phyloP scores from a whole-genome alignment of 1,140 invertebrate genomes.

The Wasmannia auropunctata region DNA sequence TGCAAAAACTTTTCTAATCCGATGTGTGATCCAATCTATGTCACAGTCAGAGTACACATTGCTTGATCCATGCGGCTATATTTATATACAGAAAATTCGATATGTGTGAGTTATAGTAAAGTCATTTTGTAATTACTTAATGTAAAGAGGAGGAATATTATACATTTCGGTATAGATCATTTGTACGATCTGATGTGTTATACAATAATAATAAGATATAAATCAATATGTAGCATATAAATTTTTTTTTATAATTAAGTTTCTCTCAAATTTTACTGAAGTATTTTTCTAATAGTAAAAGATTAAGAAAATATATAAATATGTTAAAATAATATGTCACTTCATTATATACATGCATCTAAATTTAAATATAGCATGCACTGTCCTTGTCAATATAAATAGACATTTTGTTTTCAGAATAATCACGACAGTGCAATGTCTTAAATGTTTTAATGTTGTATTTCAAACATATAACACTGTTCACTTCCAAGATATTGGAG shows the following conservation, averaged over 20 bases:
- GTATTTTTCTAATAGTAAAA: neutral
- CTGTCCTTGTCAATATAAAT: neutral
- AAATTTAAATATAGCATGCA: neutral
- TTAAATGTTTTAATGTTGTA: neutral
- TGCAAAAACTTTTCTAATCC: constrained; percentile 21
- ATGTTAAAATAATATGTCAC: neutral
- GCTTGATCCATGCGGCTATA: neutral
- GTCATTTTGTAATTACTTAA: neutral
- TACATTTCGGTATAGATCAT: neutral
- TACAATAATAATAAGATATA: neutral
- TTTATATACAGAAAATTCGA: constrained; percentile 3
- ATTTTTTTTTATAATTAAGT: neutral
- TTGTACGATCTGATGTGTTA: neutral
- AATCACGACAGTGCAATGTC: neutral
- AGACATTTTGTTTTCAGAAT: neutral
- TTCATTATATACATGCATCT: neutral
- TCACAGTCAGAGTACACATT: neutral
- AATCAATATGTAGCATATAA: neutral
- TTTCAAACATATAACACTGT: neutral
- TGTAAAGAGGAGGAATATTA: neutral
- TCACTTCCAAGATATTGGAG: neutral
- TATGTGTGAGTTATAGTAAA: neutral
- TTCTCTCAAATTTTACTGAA: neutral
- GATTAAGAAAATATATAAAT: neutral
- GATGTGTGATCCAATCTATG: neutral